Conservation (phyloP, 2,797 vertebrate genomes). For the Sebastes baramenuke region DNA sequence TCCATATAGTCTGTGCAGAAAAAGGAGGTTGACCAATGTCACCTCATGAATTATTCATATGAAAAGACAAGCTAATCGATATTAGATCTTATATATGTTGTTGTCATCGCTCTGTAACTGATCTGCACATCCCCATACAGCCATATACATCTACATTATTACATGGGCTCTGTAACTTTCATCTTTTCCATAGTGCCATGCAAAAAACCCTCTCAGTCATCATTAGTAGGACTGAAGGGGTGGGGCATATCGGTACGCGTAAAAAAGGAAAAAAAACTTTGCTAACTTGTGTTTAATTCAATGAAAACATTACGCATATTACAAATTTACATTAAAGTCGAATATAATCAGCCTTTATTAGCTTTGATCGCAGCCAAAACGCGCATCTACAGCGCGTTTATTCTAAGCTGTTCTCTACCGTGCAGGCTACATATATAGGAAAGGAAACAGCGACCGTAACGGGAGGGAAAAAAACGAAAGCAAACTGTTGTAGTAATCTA, state of each 20-base stretch:
- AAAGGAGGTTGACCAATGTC: constrained; percentile 6
- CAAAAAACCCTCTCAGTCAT: constrained; percentile 61
- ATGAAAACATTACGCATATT: constrained; percentile 13
- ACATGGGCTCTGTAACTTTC: constrained; percentile 38
- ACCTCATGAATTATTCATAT: constrained; percentile 50
- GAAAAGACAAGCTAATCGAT: constrained; percentile 32
- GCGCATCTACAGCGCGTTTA: constrained; percentile 32
- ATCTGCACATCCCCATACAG: not conserved
- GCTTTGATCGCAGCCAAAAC: not conserved
- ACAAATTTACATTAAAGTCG: constrained; percentile 2
- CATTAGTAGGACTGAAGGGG: constrained; percentile 73
- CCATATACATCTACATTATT: not conserved
- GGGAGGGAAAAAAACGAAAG: constrained; percentile 22
- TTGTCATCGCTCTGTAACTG: not conserved
- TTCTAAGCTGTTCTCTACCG: constrained; percentile 12
- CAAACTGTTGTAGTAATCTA: constrained; percentile 40
- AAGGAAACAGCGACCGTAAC: constrained; percentile 47
- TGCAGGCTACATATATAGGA: constrained; percentile 27
- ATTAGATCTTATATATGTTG: not conserved
- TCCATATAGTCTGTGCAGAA: not conserved
- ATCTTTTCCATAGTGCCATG: constrained; percentile 34
- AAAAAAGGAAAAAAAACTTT: constrained; percentile 76
- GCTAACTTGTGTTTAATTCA: constrained; percentile 65
- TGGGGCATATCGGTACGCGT: constrained; percentile 77
- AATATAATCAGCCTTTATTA: not conserved